phyloP scores from a whole-genome alignment of 2,888 invertebrate species.

The Beris chalybata region DNA sequence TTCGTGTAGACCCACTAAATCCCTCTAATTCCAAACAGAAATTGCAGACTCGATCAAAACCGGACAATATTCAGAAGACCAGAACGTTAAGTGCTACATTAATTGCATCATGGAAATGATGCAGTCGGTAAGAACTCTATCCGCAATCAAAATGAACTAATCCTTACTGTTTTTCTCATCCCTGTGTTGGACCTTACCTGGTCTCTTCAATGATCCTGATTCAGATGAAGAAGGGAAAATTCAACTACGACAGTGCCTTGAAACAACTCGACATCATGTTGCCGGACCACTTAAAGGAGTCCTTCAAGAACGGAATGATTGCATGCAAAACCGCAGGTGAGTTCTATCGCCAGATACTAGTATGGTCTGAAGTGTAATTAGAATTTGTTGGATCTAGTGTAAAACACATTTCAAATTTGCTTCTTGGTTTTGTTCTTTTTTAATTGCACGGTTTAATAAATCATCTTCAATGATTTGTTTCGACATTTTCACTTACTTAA shows the following conservation, averaged over 20 bases:
- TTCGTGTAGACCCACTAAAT: not conserved
- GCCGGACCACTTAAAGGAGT: conserved; percentile 50
- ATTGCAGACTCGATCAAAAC: conserved; percentile 46
- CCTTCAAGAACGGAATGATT: conserved; percentile 46
- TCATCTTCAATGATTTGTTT: not conserved
- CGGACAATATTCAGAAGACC: conserved; percentile 49
- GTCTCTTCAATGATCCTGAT: not conserved
- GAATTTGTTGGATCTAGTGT: not conserved
- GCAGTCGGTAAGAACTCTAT: conserved; percentile 56
- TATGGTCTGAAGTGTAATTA: no score
- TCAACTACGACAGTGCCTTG: conserved; percentile 48
- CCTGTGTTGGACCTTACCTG: not conserved
- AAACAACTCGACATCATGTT: conserved; percentile 54
- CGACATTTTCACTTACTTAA: not conserved
- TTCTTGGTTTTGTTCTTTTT: not conserved
- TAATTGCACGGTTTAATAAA: no score
- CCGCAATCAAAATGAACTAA: no score
- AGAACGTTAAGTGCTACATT: conserved; percentile 59
- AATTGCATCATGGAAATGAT: conserved; percentile 59
- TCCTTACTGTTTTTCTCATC: no score
- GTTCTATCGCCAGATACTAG: conserved; percentile 23
- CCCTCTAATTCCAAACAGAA: not conserved
- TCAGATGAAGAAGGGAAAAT: conserved; percentile 55
- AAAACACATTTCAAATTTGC: not conserved
- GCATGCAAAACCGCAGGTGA: conserved; percentile 47